phyloP scores from a whole-genome alignment of 2,113 vertebrate genomes.

The Tragelaphus scriptus region DNA sequence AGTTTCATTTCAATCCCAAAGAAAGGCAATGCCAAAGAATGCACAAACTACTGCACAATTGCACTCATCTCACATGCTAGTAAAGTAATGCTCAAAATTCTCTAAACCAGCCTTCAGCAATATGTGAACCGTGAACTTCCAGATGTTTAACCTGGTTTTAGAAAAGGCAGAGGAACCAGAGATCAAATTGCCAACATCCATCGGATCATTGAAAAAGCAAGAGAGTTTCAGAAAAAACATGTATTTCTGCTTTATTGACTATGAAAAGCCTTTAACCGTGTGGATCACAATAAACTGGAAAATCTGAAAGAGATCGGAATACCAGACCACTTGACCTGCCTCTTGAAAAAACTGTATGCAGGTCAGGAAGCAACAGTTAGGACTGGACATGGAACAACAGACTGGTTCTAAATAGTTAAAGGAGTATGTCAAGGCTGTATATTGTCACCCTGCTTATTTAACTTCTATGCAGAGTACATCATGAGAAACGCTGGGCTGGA shows the following conservation, averaged over 20 bases:
- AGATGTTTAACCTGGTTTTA: not conserved
- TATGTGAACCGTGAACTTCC: accelerated
- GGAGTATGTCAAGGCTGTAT: accelerated
- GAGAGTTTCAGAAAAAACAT: not conserved
- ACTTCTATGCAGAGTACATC: not conserved
- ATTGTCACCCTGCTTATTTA: not conserved
- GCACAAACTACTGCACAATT: not conserved
- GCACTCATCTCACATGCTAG: not conserved
- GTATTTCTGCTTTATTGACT: not conserved
- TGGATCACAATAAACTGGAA: not conserved
- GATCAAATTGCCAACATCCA: not conserved
- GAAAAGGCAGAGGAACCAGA: not conserved
- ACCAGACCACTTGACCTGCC: not conserved
- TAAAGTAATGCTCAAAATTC: not conserved
- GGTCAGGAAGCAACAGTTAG: not conserved
- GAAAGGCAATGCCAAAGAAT: not conserved
- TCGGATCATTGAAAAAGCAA: not conserved
- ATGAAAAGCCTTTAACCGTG: not conserved
- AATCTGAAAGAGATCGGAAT: not conserved
- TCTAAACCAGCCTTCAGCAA: not conserved
- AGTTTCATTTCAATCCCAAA: not conserved
- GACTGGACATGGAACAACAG: not conserved
- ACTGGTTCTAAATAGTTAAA: not conserved
- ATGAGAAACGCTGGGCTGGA: not conserved
- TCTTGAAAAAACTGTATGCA: not conserved